Base-by-base conservation (phyloP, 2,113 vertebrate species). In the Piaya cayana region DNA sequence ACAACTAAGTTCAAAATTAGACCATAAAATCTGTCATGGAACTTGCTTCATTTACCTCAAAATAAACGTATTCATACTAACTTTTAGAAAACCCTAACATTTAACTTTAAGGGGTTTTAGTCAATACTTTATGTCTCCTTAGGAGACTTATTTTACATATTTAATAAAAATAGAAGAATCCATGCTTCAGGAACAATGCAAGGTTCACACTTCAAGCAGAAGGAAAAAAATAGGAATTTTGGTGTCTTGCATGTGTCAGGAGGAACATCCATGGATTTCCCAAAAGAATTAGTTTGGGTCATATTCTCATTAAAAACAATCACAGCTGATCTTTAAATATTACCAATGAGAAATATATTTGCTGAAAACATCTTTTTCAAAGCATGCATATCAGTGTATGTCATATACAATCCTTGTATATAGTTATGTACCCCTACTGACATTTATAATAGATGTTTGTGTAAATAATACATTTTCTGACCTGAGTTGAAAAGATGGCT, bases 401-500 rank as follows among this genome's bases (percentile, higher is more conserved):
- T 67, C 42, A 64, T 11, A 56, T 2, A 8, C 15, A 71, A 76
- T 20, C 15, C 34, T 70, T 70, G 30, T 27, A 65, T 3, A 27
- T 8, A 23, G 58, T 56, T 16, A 67, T 22, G 13, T 21, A 39
- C 39, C 39, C 12, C 39, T 39, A 39, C 86, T 45, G 63, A 58
- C 11, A 55, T 82, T 68, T 62, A 43, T 64, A 72, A 10, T 17
- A 27, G 13, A n/a, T 16, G 17, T 18, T 60, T 29, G 34, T 49
- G 25, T 32, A 74, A 93, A 36, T 20, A 88, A 69, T 6, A 34
- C 3, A 23, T 58, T 87, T 86, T 82, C 92, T 88, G 97, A 99
- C 99, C 99, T 99, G 99, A 59, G 99, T 99, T 78, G 99, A 98
- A 81, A 98, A 99, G 93, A 99, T 99, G 93, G 99, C 99, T 96